Evolutionary conservation across 2,888 invertebrate species (phyloP), one percentile per base, ranked within the genome.

Genomic region (Erpobdella octoculata): DNA sequence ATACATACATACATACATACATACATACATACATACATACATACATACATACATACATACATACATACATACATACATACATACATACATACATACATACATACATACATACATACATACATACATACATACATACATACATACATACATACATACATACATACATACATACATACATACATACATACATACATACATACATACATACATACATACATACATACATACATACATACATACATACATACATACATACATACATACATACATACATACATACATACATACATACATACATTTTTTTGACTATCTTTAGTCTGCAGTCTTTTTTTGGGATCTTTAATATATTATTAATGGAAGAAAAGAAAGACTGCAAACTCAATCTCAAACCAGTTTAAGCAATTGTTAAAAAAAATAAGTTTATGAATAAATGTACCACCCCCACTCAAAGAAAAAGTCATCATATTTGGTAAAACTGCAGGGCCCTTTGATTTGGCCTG

Each of bases 121-220:
- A 41, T n/a, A 41, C 46, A 41, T n/a, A 41, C n/a, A 41, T n/a
- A 41, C 46, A 41, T n/a, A 41, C 12, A 12, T 15, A 41, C 46
- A 41, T 41, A 41, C 12, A 41, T 41, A 41, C 12, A 41, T n/a
- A 41, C 12, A 41, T n/a, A 15, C 46, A n/a, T 37, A 37, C 12
- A 15, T 18, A 66, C 66, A 66, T 28, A 66, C 66, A 41, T 28
- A 66, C 65, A 33, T 21, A 64, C 65, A 65, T 25, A 65, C 65
- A 65, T 4, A 15, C 36, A 65, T 5, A 37, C 3, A 37, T 25
- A 37, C n/a, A 38, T n/a, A 38, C 21, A 66, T 15, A 21, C 33
- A 65, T 25, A 65, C 2, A 65, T 18, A 65, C 36, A 37, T 12
- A 37, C 12, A 15, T 12, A 65, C 3, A 38, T 25, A 65, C 21